Percentiles rank a stretch among this genome's conserved stretches.
Conservation (phyloP, 1,140 invertebrate genomes). For the Procambarus virginalis region DNA sequence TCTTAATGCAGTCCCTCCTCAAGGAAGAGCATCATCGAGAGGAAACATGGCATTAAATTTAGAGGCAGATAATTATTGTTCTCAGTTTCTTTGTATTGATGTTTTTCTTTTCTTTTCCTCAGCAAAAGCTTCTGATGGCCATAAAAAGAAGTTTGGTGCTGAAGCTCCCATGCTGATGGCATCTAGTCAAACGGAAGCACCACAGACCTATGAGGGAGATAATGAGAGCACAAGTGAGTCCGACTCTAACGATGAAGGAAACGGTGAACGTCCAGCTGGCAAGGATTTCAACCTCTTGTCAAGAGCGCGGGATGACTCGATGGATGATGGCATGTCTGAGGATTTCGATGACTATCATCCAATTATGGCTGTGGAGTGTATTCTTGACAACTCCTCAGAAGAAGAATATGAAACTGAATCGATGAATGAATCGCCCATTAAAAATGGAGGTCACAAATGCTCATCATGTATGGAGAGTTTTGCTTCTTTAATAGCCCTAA, state of each 20-base stretch:
- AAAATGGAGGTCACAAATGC: constrained; percentile 37
- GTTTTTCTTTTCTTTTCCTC: neutral
- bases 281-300: neutral
- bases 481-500: constrained; percentile 49
- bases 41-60: too few species aligned
- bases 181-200: neutral
- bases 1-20: too few species aligned
- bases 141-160: constrained; percentile 25
- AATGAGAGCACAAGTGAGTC: constrained; percentile 5
- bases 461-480: constrained; percentile 38
- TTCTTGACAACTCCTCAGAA: constrained; percentile 45
- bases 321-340: neutral
- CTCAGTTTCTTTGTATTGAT: neutral
- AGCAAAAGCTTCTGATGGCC: constrained; percentile 28
- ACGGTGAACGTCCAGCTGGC: neutral
- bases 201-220: neutral
- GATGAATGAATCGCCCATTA: neutral
- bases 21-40: too few species aligned
- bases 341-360: constrained; percentile 41
- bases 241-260: constrained; percentile 21
- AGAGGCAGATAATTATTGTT: too few species aligned
- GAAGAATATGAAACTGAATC: constrained; percentile 24
- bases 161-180: neutral
- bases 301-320: neutral
- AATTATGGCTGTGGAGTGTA: constrained; percentile 56